Base-by-base conservation (phyloP, 2,888 invertebrate genomes). In the Drosophila aldrichi region DNA sequence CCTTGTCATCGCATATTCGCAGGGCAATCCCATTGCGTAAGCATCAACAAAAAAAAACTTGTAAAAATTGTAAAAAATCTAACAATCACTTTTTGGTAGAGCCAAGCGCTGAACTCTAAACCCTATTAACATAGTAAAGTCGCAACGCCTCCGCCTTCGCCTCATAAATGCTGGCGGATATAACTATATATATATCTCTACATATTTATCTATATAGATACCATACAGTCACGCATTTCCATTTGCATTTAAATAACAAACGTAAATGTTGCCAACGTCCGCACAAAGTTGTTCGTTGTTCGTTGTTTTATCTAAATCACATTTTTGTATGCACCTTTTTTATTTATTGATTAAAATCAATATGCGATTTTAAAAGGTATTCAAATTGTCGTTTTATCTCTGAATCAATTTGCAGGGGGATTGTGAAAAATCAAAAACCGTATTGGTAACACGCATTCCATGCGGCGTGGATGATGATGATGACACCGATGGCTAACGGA, bases 131-230 rank as follows among this genome's bases (percentile, higher is more conserved):
- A 72, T 72, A 70, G 55, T 58, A 65, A 60, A 22, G 51, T 62
- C 29, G 48, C 41, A 46, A 69, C 89, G 70, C 81, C 89, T 79
- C 74, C 89, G 60, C 83, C 89, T 81, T 69, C 87, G 66, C 83
- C 67, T 54, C 34, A 70, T 67, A 69, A 77, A 73, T 61, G 64
- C 61, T 82, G 70, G 74, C 88, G 88, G 88, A 82, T 85, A 70
- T 32, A 9, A 5, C 48, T 29, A 25, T 25, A 29, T 7, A 7
- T 12, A n/a, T 48, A n/a, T 14, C 16, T 14, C 16, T 2, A n/a
- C 9, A 25, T 29, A 25, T 29, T 20, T 49, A 10, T 34, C n/a
- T n/a, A 32, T 12, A 34, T 34, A 63, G 55, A 59, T 56, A 72
- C 70, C 14, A 32, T 12, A 34, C 34, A 63, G 58, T 59, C 59